Evolutionary conservation across 2,888 invertebrate species (phyloP).

Genomic region (Parelbella ahira): DNA sequence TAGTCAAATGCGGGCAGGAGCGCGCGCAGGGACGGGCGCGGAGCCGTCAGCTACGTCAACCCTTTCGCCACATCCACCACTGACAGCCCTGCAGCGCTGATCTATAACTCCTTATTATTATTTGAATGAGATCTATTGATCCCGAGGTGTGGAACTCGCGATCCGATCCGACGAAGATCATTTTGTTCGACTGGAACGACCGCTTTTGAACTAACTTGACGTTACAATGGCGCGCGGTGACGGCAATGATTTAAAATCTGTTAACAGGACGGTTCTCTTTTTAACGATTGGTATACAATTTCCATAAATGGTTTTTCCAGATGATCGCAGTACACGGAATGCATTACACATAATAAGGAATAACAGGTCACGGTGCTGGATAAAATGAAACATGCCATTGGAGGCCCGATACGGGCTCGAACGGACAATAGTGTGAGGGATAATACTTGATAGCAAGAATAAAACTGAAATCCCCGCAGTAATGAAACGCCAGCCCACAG

Average conservation of each 20-base stretch:
- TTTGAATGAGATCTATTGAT: slow-evolving; percentile 80
- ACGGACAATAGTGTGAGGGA: slow-evolving; percentile 52
- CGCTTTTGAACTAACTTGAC: slow-evolving; percentile 79
- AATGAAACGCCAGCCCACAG: slow-evolving; percentile 53
- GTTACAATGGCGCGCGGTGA: slow-evolving; percentile 74
- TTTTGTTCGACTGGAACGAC: slow-evolving; percentile 76
- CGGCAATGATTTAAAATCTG: slow-evolving; percentile 81
- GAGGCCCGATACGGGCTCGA: slow-evolving; percentile 32
- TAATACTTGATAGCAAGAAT: slow-evolving; percentile 43
- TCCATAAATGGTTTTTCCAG: slow-evolving; percentile 76
- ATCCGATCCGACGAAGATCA: slow-evolving; percentile 71
- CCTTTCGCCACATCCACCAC: slow-evolving; percentile 29
- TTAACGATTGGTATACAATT: slow-evolving; percentile 80
- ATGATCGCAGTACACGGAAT: slow-evolving; percentile 63
- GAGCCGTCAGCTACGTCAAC: slow-evolving; percentile 43
- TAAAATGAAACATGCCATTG: slow-evolving; percentile 31
- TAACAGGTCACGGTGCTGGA: slow-evolving; percentile 41
- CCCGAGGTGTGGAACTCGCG: slow-evolving; percentile 74
- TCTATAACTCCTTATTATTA: slow-evolving; percentile 80
- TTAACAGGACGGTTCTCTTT: slow-evolving; percentile 79
- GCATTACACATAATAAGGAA: slow-evolving; percentile 63
- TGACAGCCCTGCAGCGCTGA: slow-evolving; percentile 49
- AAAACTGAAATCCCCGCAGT: slow-evolving; percentile 54
- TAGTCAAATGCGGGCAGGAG: slow-evolving; percentile 61
- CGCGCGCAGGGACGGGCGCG: slow-evolving; percentile 37